Conservation (phyloP, 2,113 vertebrate genomes). For the Larimichthys polyactis region DNA sequence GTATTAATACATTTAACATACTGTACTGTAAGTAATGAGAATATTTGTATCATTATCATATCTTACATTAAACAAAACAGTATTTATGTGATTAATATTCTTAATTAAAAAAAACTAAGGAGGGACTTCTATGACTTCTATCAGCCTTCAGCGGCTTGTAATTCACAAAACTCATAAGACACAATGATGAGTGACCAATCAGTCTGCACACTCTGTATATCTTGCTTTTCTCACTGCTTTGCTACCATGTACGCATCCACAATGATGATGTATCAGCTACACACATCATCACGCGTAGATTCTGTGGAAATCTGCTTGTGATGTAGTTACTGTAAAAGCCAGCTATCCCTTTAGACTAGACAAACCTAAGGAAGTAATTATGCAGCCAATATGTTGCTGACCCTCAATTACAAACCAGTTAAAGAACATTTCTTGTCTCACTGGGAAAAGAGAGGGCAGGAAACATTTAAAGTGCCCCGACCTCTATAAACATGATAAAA, state of each 20-base stretch:
- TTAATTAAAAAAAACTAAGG: background rate
- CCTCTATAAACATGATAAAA: slow-evolving; percentile 24
- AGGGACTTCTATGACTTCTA: background rate
- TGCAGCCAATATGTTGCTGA: slow-evolving; percentile 19
- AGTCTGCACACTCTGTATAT: background rate
- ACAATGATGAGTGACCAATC: background rate
- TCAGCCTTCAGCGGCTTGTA: background rate
- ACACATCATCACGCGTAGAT: background rate
- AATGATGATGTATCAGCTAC: background rate
- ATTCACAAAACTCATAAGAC: slow-evolving; percentile 15
- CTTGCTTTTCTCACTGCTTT: background rate
- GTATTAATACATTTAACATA: background rate
- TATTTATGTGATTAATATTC: background rate
- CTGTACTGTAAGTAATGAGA: background rate
- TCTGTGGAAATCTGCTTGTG: background rate
- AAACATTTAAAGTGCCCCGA: background rate
- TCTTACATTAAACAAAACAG: background rate
- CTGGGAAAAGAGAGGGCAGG: background rate
- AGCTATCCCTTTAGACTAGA: slow-evolving; percentile 2
- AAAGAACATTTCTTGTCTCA: slow-evolving; percentile 26
- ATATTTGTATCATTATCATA: background rate
- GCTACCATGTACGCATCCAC: background rate
- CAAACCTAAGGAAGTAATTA: slow-evolving; percentile 23
- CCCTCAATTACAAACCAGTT: slow-evolving; percentile 39
- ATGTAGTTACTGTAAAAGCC: background rate